Percentiles rank a stretch among this genome's conserved stretches.
These are phyloP conservation scores for Atherinomorus stipes DNA, from an alignment of 2,113 vertebrate genomes.

Conservation along the genomic window DNA sequence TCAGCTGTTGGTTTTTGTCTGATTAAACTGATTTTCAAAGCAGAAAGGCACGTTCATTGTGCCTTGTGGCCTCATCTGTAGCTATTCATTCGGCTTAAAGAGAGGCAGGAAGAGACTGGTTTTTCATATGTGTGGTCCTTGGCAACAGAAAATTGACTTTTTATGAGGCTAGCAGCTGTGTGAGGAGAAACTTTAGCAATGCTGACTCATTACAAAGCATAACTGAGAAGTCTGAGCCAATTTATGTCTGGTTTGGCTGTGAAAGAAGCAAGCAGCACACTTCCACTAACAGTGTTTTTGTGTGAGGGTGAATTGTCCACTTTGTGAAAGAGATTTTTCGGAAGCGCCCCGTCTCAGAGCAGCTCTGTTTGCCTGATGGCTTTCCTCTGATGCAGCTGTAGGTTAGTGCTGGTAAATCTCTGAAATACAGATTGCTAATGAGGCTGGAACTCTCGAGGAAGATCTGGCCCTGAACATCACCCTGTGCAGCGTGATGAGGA, in stretches of 20 bases:
- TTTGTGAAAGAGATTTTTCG: constrained; percentile 62
- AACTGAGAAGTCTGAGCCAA: constrained; percentile 41
- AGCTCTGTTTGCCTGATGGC: constrained; percentile 58
- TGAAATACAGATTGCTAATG: constrained; percentile 65
- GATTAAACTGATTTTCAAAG: constrained; percentile 42
- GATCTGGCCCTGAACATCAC: constrained; percentile 52
- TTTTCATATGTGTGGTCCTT: constrained; percentile 66
- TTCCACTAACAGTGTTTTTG: constrained; percentile 26
- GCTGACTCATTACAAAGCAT: constrained; percentile 69
- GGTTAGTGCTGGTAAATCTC: constrained; percentile 62
- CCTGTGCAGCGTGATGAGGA: constrained; percentile 56
- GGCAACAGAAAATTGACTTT: constrained; percentile 49
- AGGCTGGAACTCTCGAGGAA: constrained; percentile 61
- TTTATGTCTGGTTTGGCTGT: constrained; percentile 63
- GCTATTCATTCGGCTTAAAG: constrained; percentile 55
- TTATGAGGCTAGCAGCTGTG: constrained; percentile 64
- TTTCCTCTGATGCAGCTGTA: constrained; percentile 76
- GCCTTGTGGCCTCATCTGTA: constrained; percentile 40
- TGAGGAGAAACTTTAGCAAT: constrained; percentile 59
- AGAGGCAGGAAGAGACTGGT: constrained; percentile 60
- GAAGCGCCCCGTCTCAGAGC: constrained; percentile 50
- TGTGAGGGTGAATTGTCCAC: constrained; percentile 35
- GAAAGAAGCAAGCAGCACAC: constrained; percentile 13
- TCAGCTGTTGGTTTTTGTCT: constrained; percentile 71
- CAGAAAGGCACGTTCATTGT: constrained; percentile 54